Base-by-base conservation (phyloP, 2,797 vertebrate genomes). In the Poecilia picta region DNA sequence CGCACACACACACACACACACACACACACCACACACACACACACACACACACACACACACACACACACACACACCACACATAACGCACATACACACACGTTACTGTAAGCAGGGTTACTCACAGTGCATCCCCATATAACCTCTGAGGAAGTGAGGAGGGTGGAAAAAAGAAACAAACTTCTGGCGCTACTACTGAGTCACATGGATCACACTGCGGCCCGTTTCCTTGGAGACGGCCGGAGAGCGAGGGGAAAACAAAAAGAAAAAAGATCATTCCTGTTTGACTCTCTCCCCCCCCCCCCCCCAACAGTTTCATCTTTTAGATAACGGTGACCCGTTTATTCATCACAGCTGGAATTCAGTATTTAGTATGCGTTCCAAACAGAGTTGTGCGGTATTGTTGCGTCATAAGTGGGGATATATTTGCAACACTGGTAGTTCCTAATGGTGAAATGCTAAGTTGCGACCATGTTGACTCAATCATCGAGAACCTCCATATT, bases 201-300 rank as follows among this genome's bases (percentile, higher is more conserved):
- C 81, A 73, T 51, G 74, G 75, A 77, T 89, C 85, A 76, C 83
- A 81, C 76, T 57, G 85, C 51, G 78, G 75, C 84, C 73, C 81
- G 91, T 94, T 93, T 89, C 92, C 93, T 82, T 88, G 93, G 93
- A 88, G 85, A 93, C 85, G 86, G 84, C 85, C 80, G 82, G 73
- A 82, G 51, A 16, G 62, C 49, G 82, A 87, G 78, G 73, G 62
- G 68, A 76, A 87, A 85, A 87, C 8, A 81, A 76, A 88, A 73
- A n/a, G 49, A 78, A 76, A 64, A 80, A 84, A 82, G 45, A 83
- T 74, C 39, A 66, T 39, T 33, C 39, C 78, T 25, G 31, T 85
- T 82, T 84, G 79, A 33, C 33, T n/a, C n/a, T n/a, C n/a, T n/a
- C n/a, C n/a, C n/a, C n/a, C n/a, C n/a, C n/a, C n/a, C n/a, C 33